Conservation (phyloP, 2,888 invertebrate genomes). For the Litoditis marina region DNA sequence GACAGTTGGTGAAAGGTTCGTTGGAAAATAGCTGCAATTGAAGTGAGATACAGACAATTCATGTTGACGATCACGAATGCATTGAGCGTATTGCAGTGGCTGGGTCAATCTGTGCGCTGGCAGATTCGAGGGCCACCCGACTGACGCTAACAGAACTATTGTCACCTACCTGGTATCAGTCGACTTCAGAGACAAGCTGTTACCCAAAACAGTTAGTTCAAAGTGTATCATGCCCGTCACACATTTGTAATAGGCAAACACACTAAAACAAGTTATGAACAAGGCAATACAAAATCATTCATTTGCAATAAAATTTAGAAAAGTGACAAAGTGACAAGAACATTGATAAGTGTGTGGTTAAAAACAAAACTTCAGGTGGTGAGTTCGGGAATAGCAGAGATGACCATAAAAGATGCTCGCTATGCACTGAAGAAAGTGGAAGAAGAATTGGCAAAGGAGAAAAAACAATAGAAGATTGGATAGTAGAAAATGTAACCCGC, state of each 20-base stretch:
- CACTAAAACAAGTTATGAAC: too few species aligned
- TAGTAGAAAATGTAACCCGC: too few species aligned
- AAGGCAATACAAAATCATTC: too few species aligned
- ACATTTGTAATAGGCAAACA: too few species aligned
- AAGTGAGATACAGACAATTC: neutral
- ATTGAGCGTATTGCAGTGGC: slow-evolving; percentile 8
- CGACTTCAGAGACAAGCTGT: slow-evolving; percentile 17
- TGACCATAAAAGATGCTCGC: slow-evolving; percentile 17
- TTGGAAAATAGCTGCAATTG: too few species aligned
- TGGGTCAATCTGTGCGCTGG: slow-evolving; percentile 18
- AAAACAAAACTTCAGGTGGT: slow-evolving; percentile 10
- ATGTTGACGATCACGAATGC: neutral
- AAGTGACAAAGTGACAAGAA: too few species aligned
- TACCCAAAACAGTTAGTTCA: slow-evolving; percentile 19
- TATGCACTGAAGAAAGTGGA: slow-evolving; percentile 17
- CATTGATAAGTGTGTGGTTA: too few species aligned
- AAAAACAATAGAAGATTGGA: too few species aligned
- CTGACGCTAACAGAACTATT: slow-evolving; percentile 8
- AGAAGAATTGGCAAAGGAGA: slow-evolving; percentile 13
- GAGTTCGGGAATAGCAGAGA: slow-evolving; percentile 15
- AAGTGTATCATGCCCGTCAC: neutral
- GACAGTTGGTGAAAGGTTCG: too few species aligned
- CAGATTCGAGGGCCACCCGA: slow-evolving; percentile 11
- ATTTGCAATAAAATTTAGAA: too few species aligned
- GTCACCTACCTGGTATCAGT: slow-evolving; percentile 19